Evolutionary conservation across 1,140 invertebrate species (phyloP).

Genomic region (Probaryconus sp.): DNA sequence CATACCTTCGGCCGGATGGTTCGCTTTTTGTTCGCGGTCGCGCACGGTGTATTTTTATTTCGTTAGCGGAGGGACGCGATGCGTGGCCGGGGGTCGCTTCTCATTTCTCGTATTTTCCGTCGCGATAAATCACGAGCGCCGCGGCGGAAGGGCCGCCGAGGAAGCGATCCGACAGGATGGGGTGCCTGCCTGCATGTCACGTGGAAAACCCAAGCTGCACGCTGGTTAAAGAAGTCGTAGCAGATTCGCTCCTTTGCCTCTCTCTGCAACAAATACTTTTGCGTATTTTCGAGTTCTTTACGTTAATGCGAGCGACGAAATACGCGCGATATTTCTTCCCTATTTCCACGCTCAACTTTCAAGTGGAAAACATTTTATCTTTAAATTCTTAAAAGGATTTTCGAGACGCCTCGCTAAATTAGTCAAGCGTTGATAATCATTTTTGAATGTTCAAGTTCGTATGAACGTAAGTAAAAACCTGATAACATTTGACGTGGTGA

Average conservation of each 20-base stretch:
- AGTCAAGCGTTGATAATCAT: no score
- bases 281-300: constrained; percentile 40
- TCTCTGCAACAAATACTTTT: constrained; percentile 32
- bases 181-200: constrained; percentile 67
- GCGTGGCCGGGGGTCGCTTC: constrained; percentile 68
- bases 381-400: no score
- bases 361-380: no score
- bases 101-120: constrained; percentile 77
- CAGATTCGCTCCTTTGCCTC: constrained; percentile 55
- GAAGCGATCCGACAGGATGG: constrained; percentile 66
- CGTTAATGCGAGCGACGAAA: constrained; percentile 7
- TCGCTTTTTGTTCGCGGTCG: constrained; percentile 60
- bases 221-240: constrained; percentile 53
- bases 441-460: no score
- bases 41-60: constrained; percentile 73
- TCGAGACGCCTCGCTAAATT: no score
- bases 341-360: background rate
- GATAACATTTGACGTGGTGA: no score
- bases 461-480: no score
- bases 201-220: constrained; percentile 67
- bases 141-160: constrained; percentile 70
- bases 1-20: constrained; percentile 61
- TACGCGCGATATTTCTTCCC: constrained; percentile 3
- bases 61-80: constrained; percentile 61
- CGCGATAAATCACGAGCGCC: constrained; percentile 74